phyloP scores from a whole-genome alignment of 2,113 vertebrate species.

The Leucopternis melanops region DNA sequence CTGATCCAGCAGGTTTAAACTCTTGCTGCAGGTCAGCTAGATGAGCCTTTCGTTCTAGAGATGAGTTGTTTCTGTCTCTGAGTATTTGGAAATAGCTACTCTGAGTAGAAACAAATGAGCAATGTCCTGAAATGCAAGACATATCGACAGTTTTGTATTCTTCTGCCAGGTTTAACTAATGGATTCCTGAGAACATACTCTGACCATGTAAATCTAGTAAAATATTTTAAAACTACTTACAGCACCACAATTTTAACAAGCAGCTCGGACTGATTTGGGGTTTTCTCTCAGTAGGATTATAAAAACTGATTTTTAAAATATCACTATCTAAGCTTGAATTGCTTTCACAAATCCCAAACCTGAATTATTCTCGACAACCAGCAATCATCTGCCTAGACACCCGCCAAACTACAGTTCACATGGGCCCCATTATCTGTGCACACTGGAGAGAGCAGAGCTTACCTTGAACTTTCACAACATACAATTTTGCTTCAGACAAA shows the following conservation, averaged over 20 bases:
- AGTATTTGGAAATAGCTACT: background rate
- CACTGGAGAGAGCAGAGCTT: background rate
- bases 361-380: background rate
- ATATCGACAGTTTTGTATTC: background rate
- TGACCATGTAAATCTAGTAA: background rate
- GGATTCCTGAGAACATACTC: background rate
- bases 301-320: background rate
- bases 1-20: background rate
- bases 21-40: background rate
- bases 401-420: background rate
- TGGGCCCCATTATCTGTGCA: background rate
- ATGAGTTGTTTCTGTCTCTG: background rate
- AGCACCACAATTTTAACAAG: background rate
- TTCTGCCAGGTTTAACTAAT: background rate
- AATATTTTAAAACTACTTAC: background rate
- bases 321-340: background rate
- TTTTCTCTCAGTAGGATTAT: background rate
- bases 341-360: background rate
- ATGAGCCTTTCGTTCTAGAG: background rate
- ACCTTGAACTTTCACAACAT: background rate
- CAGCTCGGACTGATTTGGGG: background rate
- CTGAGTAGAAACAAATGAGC: background rate
- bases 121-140: background rate
- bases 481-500: background rate
- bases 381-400: background rate